Base-by-base conservation (phyloP, 1,140 invertebrate species). In the Philopotamus ludificatus region DNA sequence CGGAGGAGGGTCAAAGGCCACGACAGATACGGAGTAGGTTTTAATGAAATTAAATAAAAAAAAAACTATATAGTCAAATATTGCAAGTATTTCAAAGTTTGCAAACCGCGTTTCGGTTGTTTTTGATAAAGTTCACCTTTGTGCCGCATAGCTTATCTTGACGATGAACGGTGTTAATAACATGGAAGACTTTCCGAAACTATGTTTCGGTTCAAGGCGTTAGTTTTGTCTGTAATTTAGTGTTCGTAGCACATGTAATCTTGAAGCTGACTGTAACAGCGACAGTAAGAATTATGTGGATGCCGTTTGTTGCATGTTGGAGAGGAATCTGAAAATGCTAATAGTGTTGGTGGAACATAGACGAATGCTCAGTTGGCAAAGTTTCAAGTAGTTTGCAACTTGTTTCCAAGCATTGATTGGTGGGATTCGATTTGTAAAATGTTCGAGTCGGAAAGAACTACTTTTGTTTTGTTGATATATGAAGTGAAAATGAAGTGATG, bases 181-280 rank as follows among this genome's bases (percentile, higher is more conserved):
- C 18, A 20, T 7, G 10, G 44, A 20, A 47, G 44, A 16, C 44
- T 47, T 47, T 47, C 44, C 7, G 44, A 34, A 7, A 34, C 28
- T 34, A 34, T 7, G 28, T 34, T 34, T 12, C 28, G 12, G 3
- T 47, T 7, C 8, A 16, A 12, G 18, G 3, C 44, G 18, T 47
- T 47, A 47, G 15, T 47, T 47, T 47, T 4, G 8, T 12, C 7
- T 20, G 18, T 9, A 47, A 20, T 47, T 47, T 47, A 47, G 44
- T 47, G 44, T 47, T 47, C 18, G 44, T n/a, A 47, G 15, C 44
- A 47, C 18, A 20, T 47, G 44, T 20, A 47, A 47, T 47, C 44
- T 47, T 47, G 44, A 47, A 12, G 7, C 44, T 7, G 4, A 47
- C 18, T 47, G 44, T 47, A 9, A n/a, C n/a, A n/a, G n/a, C n/a